Conservation (phyloP, 2,113 vertebrate genomes). For the Petroica traversi region DNA sequence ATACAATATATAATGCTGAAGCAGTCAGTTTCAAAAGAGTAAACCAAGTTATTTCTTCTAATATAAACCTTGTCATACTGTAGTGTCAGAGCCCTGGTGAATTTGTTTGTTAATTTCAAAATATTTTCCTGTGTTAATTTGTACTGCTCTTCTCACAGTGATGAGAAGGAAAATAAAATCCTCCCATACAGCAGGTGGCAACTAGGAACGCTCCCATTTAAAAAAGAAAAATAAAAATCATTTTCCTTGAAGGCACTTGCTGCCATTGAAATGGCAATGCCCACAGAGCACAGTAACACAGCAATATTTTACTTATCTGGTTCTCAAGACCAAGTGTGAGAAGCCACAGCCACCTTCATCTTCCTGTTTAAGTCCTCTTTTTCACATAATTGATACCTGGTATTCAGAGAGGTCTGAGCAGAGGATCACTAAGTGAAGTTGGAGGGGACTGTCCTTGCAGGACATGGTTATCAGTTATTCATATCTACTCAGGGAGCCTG, state of each 20-base stretch:
- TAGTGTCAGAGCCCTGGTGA: background rate
- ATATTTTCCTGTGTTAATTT: background rate
- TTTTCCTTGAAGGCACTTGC: background rate
- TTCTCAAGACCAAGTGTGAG: background rate
- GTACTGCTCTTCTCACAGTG: background rate
- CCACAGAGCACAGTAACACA: background rate
- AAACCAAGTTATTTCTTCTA: background rate
- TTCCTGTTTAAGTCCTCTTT: background rate
- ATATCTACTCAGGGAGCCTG: background rate
- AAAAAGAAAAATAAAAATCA: background rate
- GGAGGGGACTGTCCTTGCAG: background rate
- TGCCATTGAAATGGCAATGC: background rate
- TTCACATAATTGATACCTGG: too few relatives aligned
- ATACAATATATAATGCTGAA: background rate
- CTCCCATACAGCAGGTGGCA: background rate
- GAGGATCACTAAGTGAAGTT: background rate
- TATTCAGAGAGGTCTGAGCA: background rate
- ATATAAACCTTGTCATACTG: background rate
- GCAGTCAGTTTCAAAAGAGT: background rate
- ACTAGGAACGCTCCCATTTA: background rate
- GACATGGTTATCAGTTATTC: background rate
- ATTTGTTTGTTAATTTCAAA: background rate
- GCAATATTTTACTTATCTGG: background rate
- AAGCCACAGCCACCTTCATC: background rate
- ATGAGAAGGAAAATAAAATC: background rate